phyloP scores from a whole-genome alignment of 2,888 invertebrate species.

The Hydrotaea diabolus region DNA sequence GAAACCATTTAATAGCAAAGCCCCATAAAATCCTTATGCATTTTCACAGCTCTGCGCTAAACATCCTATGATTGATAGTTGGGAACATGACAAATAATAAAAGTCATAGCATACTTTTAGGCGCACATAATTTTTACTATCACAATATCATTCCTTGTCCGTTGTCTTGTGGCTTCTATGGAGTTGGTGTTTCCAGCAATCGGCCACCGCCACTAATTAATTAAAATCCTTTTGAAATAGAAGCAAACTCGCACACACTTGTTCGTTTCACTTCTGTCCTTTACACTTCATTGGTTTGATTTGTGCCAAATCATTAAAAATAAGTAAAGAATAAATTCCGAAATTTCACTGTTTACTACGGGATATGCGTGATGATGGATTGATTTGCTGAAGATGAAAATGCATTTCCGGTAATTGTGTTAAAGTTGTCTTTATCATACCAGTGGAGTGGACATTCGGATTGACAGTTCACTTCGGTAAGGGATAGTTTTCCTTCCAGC shows the following conservation, averaged over 20 bases:
- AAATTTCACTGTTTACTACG: constrained; percentile 34
- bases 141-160: background rate
- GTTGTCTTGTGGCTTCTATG: background rate
- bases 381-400: constrained; percentile 51
- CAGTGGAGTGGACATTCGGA: constrained; percentile 9
- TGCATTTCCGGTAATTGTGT: constrained; percentile 55
- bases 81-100: constrained; percentile 57
- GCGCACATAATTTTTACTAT: constrained; percentile 37
- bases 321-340: constrained; percentile 55
- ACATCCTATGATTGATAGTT: constrained; percentile 59
- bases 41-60: background rate
- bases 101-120: constrained; percentile 56
- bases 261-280: background rate
- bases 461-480: constrained; percentile 47
- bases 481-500: constrained; percentile 48
- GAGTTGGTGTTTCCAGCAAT: background rate
- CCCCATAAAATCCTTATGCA: background rate
- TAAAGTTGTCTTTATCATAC: constrained; percentile 8
- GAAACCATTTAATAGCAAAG: background rate
- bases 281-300: background rate
- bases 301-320: constrained; percentile 62
- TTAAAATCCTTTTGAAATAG: constrained; percentile 51
- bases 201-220: constrained; percentile 53
- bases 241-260: too few relatives aligned
- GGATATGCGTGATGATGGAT: constrained; percentile 35